Base-by-base conservation (phyloP, 2,888 invertebrate genomes). In the Chrysolina haemoptera region DNA sequence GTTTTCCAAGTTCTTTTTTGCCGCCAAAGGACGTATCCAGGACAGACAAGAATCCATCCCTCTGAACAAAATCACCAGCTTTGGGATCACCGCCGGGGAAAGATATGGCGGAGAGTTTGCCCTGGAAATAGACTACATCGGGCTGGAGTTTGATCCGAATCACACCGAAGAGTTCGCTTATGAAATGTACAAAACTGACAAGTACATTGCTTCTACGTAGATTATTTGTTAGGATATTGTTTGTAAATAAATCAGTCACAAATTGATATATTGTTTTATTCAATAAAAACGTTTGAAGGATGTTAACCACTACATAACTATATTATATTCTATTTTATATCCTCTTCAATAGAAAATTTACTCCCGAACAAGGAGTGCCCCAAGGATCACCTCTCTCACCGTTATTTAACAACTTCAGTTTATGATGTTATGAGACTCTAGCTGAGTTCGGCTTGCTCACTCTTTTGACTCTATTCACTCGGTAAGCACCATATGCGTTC, bases 121-220 rank as follows among this genome's bases (percentile, higher is more conserved):
- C 80, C 90, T 99, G 79, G 99, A 97, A 90, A 93, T 97, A 70
- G 98, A 98, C 89, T 98, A 96, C 86, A 92, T 99, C 76, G 99
- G 97, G 14, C 85, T 97, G 53, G 94, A 95, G 85, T 91, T 89
- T 85, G 97, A 99, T 89, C 92, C 93, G 0, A 91, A 90, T 71
- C 94, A 96, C 82, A 90, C 88, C 0, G 98, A 98, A 90, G 92
- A 94, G 78, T 95, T 94, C 88, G 98, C 98, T 0, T 99, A 99
- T 88, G 99, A 99, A 92, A 93, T 94, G 92, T 98, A 98, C 87
- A 91, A 91, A 89, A 90, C 92, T 16, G 89, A 89, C 8, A 92
- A 89, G 85, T 93, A 90, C 83, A 92, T 94, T 82, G 92, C 91
- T 76, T 92, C 90, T 73, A 92, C 91, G 72, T 93, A 90, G 87